These are phyloP conservation scores for Phyllotreta striolata DNA, from an alignment of 2,888 invertebrate genomes.

Conservation along the genomic window DNA sequence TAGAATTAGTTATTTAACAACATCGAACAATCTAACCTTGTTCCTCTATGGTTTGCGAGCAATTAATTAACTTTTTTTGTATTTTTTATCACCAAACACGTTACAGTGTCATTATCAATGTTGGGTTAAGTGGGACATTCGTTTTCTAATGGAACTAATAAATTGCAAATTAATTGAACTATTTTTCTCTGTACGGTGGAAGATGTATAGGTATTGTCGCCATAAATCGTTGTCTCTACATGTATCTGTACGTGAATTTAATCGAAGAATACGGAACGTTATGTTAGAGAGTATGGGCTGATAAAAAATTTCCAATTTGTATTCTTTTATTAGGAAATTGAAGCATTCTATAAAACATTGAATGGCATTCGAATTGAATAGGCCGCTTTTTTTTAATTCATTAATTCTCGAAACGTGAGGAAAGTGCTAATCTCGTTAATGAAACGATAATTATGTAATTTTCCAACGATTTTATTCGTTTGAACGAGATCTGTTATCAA, in stretches of 20 bases:
- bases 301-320: background rate
- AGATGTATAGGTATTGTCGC: background rate
- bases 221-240: background rate
- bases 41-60: constrained; percentile 19
- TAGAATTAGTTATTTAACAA: constrained; percentile 24
- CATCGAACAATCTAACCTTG: constrained; percentile 29
- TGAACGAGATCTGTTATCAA: no score
- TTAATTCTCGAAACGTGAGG: no score
- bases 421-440: no score
- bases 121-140: constrained; percentile 35
- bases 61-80: constrained; percentile 32
- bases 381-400: no score
- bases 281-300: background rate
- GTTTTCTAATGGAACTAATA: constrained; percentile 36
- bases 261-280: background rate
- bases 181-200: constrained; percentile 12
- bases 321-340: no score
- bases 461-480: no score
- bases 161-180: constrained; percentile 21
- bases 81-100: constrained; percentile 15
- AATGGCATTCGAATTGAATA: no score
- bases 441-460: no score
- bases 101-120: constrained; percentile 30
- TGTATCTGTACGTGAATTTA: background rate
- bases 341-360: no score